A percentile compares a stretch with the other conserved stretches of the same genome.
phyloP scores from a whole-genome alignment of 2,888 invertebrate genomes.

The Orthosia incerta region DNA sequence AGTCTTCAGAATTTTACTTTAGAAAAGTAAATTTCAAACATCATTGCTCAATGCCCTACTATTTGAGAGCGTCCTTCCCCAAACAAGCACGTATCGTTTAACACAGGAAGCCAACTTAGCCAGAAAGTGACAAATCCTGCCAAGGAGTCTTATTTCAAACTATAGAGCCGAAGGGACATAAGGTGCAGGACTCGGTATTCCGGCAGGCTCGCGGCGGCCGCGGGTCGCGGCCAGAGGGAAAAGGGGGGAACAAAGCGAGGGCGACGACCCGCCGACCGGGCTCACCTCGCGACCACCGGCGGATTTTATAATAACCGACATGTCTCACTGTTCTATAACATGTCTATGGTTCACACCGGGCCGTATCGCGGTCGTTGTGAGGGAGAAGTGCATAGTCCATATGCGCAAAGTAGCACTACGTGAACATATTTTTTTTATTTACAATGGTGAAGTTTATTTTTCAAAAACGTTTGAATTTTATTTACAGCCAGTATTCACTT shows the following conservation, averaged over 20 bases:
- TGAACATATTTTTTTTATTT: conserved; percentile 2
- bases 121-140: conserved; percentile 25
- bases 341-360: conserved; percentile 39
- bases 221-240: conserved; percentile 58
- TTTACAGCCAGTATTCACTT: not conserved
- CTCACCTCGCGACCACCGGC: conserved; percentile 73
- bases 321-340: conserved; percentile 61
- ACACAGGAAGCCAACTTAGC: conserved; percentile 16
- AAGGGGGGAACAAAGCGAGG: conserved; percentile 84
- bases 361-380: conserved; percentile 13
- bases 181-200: conserved; percentile 68
- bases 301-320: conserved; percentile 71
- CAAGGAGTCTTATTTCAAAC: conserved; percentile 66
- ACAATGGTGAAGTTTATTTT: not conserved
- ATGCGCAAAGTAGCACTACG: conserved; percentile 1
- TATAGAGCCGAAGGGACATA: conserved; percentile 69
- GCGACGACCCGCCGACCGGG: conserved; percentile 81
- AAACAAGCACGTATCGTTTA: not conserved
- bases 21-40: not conserved
- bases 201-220: conserved; percentile 58
- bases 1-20: not conserved
- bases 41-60: not conserved
- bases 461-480: not conserved
- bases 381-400: conserved; percentile 20
- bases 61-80: not conserved